Percentiles rank a stretch among this genome's conserved stretches.
Evolutionary conservation across 2,113 vertebrate species (phyloP).

Genomic region (Takifugu flavidus): DNA sequence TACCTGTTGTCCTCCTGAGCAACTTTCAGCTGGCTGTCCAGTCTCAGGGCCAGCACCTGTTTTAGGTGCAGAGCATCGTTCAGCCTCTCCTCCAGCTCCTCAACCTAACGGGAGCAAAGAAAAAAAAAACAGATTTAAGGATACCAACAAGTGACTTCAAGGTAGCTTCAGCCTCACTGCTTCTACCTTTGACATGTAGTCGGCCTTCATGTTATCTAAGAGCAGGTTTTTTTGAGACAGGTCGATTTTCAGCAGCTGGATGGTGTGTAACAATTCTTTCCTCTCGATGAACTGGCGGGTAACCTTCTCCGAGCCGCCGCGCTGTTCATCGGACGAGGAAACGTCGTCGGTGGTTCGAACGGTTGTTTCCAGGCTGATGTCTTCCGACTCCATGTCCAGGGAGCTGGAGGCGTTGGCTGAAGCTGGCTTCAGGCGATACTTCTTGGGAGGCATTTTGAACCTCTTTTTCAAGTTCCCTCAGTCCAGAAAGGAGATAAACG

Average conservation of each 20-base stretch:
- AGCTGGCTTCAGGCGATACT: slow-evolving; percentile 59
- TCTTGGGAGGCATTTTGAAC: slow-evolving; percentile 82
- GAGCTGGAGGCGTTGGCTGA: slow-evolving; percentile 87
- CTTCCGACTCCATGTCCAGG: slow-evolving; percentile 92
- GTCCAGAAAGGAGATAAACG: too few relatives aligned
- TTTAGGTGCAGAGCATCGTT: slow-evolving; percentile 93
- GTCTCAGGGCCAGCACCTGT: slow-evolving; percentile 84
- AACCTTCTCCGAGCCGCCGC: slow-evolving; percentile 80
- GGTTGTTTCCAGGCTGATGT: slow-evolving; percentile 95
- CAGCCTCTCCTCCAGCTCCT: slow-evolving; percentile 92
- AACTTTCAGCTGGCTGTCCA: slow-evolving; percentile 89
- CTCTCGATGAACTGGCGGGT: slow-evolving; percentile 90
- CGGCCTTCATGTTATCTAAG: slow-evolving; percentile 93
- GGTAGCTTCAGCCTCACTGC: too few relatives aligned
- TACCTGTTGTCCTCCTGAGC: slow-evolving; percentile 92
- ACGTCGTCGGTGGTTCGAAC: slow-evolving; percentile 90
- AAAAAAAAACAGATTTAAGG: not conserved
- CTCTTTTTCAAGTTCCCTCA: not conserved
- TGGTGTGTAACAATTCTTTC: slow-evolving; percentile 88
- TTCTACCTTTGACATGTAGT: slow-evolving; percentile 89
- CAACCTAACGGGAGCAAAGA: slow-evolving; percentile 73
- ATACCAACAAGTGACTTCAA: too few relatives aligned
- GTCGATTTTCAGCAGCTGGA: slow-evolving; percentile 92
- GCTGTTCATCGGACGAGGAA: slow-evolving; percentile 90
- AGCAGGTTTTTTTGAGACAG: slow-evolving; percentile 91